Evolutionary conservation across 2,797 vertebrate genomes (phyloP).

Genomic region (Octomys mimax): DNA sequence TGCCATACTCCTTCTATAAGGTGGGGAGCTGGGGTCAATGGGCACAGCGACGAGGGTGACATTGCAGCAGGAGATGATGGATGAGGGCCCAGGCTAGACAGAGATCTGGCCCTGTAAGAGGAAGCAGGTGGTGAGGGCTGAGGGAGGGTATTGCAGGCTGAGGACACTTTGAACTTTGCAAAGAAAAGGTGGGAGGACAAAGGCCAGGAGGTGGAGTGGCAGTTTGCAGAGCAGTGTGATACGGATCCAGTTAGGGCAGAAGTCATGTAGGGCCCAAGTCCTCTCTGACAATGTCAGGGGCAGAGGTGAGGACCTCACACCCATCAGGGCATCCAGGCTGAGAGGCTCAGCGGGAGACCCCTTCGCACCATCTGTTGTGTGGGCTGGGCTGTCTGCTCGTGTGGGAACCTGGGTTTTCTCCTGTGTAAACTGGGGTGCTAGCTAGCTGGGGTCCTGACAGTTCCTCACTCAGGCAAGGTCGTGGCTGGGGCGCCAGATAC

Average conservation of each 20-base stretch:
- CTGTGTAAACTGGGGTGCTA: neutral
- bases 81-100: too few relatives aligned
- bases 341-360: too few relatives aligned
- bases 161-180: neutral
- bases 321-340: neutral
- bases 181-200: neutral
- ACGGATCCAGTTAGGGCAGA: neutral
- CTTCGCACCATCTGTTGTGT: accelerated
- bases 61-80: neutral
- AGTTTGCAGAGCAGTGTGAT: too few relatives aligned
- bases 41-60: neutral
- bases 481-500: neutral
- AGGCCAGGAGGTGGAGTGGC: neutral
- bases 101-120: accelerated
- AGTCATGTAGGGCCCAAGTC: too few relatives aligned
- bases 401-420: neutral
- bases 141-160: accelerated
- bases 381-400: neutral
- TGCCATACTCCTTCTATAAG: slow-evolving; percentile 34
- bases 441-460: neutral
- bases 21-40: slow-evolving; percentile 60
- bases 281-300: neutral
- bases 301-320: neutral
- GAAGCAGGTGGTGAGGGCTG: neutral
- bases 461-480: neutral